Conservation (phyloP, 2,888 invertebrate species). For the Papilio protenor region DNA sequence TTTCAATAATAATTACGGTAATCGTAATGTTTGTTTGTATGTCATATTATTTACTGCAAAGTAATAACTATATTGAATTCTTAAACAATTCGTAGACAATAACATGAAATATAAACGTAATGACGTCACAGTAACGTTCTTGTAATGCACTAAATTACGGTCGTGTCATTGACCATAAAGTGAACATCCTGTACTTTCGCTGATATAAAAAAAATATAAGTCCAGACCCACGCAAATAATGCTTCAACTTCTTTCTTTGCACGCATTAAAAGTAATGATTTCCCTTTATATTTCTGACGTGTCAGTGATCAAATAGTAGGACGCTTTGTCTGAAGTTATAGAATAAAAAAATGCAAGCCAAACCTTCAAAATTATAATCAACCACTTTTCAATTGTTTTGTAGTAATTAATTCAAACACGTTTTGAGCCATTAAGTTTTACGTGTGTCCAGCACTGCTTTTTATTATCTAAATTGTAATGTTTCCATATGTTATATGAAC, state of each 20-base stretch:
- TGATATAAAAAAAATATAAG: constrained; percentile 2
- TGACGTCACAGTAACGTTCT: background rate
- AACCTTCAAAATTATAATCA: background rate
- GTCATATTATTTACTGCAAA: background rate
- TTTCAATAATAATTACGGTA: background rate
- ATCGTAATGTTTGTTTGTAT: background rate
- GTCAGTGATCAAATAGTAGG: background rate
- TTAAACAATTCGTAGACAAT: background rate
- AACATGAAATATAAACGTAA: background rate
- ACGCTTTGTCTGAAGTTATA: background rate
- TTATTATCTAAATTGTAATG: background rate
- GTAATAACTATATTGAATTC: background rate
- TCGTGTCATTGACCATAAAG: constrained; percentile 10
- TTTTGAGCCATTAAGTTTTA: too few species aligned
- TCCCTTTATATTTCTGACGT: background rate
- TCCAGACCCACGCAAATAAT: background rate
- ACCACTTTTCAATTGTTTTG: background rate
- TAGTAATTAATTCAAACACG: background rate
- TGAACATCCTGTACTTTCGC: constrained; percentile 10
- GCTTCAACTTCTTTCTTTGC: background rate
- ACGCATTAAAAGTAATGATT: background rate
- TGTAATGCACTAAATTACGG: background rate
- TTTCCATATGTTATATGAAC: background rate
- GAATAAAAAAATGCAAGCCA: background rate
- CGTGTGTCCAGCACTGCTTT: too few species aligned